A percentile compares a stretch with the other conserved stretches of the same genome.
Conservation (phyloP, 2,113 vertebrate species). For the Peromyscus polionotus region DNA sequence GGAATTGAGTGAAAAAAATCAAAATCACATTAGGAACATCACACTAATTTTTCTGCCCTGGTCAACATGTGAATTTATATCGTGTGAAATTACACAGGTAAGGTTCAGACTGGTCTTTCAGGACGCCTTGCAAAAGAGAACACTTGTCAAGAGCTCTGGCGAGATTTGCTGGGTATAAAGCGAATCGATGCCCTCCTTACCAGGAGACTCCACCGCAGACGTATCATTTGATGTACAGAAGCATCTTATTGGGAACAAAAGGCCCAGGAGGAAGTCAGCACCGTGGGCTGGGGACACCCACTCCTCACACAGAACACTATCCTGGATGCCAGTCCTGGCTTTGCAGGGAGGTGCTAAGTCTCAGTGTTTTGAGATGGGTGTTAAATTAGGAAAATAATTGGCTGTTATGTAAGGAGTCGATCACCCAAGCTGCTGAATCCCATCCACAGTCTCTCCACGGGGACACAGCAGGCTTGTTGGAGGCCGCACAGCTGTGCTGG, state of each 20-base stretch:
- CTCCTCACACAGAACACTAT: constrained; percentile 9
- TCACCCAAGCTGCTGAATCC: constrained; percentile 28
- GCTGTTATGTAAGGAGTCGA: constrained; percentile 69
- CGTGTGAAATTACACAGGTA: rapidly evolving
- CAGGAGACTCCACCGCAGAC: constrained; percentile 30
- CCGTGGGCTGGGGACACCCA: not conserved
- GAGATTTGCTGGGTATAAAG: not conserved
- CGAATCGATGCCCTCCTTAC: not conserved
- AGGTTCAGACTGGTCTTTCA: not conserved
- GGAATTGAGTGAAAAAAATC: not conserved
- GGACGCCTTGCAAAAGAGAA: not conserved
- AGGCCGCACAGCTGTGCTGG: not conserved
- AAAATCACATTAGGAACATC: not conserved
- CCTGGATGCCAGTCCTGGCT: not conserved
- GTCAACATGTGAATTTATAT: not conserved
- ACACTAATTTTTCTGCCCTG: not conserved
- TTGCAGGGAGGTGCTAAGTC: constrained; percentile 17
- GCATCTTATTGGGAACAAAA: constrained; percentile 51
- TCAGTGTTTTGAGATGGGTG: constrained; percentile 45
- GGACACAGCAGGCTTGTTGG: not conserved
- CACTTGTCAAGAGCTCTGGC: not conserved
- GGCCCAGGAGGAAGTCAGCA: not conserved
- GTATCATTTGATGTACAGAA: constrained; percentile 46
- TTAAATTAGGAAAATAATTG: constrained; percentile 74
- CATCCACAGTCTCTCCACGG: not conserved